phyloP scores from a whole-genome alignment of 2,888 invertebrate genomes.

The Noctua pronuba region DNA sequence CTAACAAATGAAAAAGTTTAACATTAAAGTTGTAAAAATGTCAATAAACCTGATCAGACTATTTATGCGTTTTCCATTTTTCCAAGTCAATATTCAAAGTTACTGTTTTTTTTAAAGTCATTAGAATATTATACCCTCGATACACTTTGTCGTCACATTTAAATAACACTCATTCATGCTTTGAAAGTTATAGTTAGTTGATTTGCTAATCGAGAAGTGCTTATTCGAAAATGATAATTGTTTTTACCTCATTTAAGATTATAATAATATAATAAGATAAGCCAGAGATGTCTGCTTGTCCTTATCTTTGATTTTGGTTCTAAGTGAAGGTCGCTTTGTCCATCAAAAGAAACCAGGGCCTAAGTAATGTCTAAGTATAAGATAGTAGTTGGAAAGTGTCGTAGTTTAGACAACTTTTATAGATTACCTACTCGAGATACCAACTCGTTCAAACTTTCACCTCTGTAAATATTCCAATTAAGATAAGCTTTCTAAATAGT shows the following conservation, averaged over 20 bases:
- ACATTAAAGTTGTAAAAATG: background rate
- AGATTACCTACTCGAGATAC: constrained; percentile 29
- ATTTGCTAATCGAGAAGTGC: background rate
- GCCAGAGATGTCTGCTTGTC: background rate
- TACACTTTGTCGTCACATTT: background rate
- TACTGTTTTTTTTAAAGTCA: background rate
- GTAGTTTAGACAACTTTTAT: constrained; percentile 60
- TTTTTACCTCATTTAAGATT: background rate
- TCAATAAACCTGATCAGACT: background rate
- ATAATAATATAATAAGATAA: background rate
- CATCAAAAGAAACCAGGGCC: constrained; percentile 34
- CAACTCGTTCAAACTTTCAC: constrained; percentile 50
- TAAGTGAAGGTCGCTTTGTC: constrained; percentile 16
- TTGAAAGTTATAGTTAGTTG: background rate
- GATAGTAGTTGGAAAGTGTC: constrained; percentile 51
- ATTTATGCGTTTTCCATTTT: background rate
- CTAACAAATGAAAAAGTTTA: background rate
- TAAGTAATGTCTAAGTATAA: constrained; percentile 28
- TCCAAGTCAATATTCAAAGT: background rate
- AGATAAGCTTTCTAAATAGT: constrained; percentile 41
- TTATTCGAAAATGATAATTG: background rate
- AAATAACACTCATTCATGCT: constrained; percentile 3
- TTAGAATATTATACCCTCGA: background rate
- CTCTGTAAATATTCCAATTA: constrained; percentile 48
- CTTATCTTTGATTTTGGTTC: constrained; percentile 9